Base-by-base conservation (phyloP, 2,888 invertebrate genomes). In the Gymnosoma rotundatum region DNA sequence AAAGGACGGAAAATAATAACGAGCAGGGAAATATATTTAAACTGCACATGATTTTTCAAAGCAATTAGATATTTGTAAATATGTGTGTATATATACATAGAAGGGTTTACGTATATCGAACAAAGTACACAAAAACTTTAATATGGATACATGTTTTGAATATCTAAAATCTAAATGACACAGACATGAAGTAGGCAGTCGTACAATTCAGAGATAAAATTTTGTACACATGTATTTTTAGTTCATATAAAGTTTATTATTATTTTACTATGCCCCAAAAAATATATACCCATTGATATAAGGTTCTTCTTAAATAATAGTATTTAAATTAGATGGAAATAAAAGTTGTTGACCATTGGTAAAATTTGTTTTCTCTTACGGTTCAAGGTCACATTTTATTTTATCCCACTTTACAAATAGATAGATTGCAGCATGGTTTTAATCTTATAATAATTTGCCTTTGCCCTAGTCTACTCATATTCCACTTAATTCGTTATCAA, bases 21-120 rank as follows among this genome's bases (percentile, higher is more conserved):
- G 14, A 63, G 32, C 12, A 21, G 8, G 18, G 14, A 18, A 18
- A 32, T 20, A 50, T 20, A 48, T 21, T 54, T 60, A 61, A 73
- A 78, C 67, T 69, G 75, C 61, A 78, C 73, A 78, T 72, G 64
- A 61, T 61, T 72, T 83, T 73, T 66, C 60, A 78, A 84, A 84
- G 83, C 78, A 84, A 84, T 84, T 84, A 81, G 38, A 74, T 74
- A 60, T 67, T 48, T 16, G 74, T 20, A 69, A 32, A 12, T 25
- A 25, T 32, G 74, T 25, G 16, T 32, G 74, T 20, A 69, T 42
- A 3, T 25, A 16, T 32, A 25, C 25, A 21, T 2, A 16, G 21
- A 21, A 42, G 7, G 4, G 14, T 48, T 48, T 25, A 25, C 48
- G 0, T 45, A 8, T 3, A 48, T n/a, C n/a, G 16, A 32, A 21